Percentiles rank a stretch among this genome's conserved stretches.
Evolutionary conservation across 1,140 invertebrate species (phyloP).

Genomic region (Sycobia sp.): DNA sequence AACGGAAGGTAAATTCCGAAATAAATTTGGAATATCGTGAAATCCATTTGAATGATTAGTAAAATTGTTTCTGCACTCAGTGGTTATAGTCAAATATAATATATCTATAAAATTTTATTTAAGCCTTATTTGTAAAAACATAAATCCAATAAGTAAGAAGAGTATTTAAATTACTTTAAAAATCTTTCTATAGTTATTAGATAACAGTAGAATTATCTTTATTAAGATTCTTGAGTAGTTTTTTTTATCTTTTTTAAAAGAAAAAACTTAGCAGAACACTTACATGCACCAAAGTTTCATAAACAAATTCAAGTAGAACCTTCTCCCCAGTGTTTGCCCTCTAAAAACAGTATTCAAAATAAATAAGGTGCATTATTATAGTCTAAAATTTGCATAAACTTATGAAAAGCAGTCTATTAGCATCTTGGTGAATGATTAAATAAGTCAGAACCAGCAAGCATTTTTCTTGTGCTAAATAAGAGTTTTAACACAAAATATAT

Average conservation of each 20-base stretch:
- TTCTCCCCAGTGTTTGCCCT: conserved; percentile 52
- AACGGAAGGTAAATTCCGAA: conserved; percentile 53
- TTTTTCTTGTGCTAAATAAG: no score
- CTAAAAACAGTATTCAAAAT: conserved; percentile 9
- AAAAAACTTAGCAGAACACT: neutral
- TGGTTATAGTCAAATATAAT: no score
- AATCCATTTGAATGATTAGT: conserved; percentile 36
- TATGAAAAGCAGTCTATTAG: no score
- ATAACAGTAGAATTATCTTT: no score
- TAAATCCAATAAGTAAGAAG: no score
- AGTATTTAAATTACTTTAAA: conserved; percentile 35
- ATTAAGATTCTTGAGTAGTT: neutral
- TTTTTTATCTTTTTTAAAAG: neutral
- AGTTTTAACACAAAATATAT: no score
- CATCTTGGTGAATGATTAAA: conserved; percentile 16
- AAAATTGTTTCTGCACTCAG: conserved; percentile 14
- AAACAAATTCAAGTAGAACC: conserved; percentile 15
- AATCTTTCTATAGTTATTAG: no score
- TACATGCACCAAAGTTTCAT: neutral
- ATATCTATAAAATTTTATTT: no score
- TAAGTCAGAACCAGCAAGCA: no score
- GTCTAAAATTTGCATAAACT: no score
- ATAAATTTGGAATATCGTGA: conserved; percentile 38
- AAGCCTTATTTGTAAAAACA: no score
- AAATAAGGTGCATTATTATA: neutral